Base-by-base conservation (phyloP, 2,888 invertebrate species). In the Idaea dimidiata region DNA sequence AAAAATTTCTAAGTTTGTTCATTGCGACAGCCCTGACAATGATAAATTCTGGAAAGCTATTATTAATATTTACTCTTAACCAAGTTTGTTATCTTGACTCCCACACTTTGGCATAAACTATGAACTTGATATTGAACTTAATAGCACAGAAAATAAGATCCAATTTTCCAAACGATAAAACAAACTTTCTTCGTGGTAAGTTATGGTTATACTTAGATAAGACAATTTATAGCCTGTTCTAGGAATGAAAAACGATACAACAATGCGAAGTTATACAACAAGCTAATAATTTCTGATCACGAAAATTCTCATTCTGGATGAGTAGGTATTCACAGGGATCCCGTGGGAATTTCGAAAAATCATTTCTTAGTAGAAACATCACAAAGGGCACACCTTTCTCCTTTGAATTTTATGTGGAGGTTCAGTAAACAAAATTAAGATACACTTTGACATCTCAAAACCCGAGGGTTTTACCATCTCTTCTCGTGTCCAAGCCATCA, bases 121-220 rank as follows among this genome's bases (percentile, higher is more conserved):
- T 62, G 62, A 67, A 64, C 67, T 61, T 60, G 68, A 73, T 73
- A 64, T 57, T 43, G 43, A 69, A 59, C 70, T 63, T 64, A 71
- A 68, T 69, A 54, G 14, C 17, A 32, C 59, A 68, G 70, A 73
- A 71, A 70, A 75, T 75, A 73, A 68, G 60, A 64, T 66, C 31
- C 18, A 62, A 65, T 69, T 70, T 73, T 67, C 65, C 63, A 63
- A 57, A 60, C 17, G 58, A 24, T 62, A 60, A 16, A 4, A 17
- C 17, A 16, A 56, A 65, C 70, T 70, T 69, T 70, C 72, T 60
- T 56, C 16, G 57, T 57, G 17, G 60, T 63, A 54, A 60, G 62
- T 33, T 63, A 58, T 59, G 54, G 62, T 58, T 16, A 54, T 43
- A 59, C 57, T 59, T 61, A 59, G 59, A 17, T 32, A 54, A 16